Evolutionary conservation across 1,140 invertebrate genomes (phyloP).

Genomic region (Camponotus vicinus): DNA sequence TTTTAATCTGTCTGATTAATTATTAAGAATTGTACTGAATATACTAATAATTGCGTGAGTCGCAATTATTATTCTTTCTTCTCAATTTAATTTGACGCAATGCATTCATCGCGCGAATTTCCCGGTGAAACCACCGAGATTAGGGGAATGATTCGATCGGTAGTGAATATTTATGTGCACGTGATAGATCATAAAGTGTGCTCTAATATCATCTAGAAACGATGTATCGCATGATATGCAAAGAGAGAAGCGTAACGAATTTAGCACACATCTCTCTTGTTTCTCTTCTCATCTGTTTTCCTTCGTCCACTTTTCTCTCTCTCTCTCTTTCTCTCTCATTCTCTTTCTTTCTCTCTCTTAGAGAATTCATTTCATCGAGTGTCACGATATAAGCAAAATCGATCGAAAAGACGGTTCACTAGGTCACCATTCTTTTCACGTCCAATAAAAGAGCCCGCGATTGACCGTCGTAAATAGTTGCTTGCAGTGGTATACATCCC

Average conservation of each 20-base stretch:
- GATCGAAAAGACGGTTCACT: slow-evolving; percentile 22
- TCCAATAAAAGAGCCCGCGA: slow-evolving; percentile 31
- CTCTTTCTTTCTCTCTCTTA: slow-evolving; percentile 27
- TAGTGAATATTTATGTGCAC: slow-evolving; percentile 17
- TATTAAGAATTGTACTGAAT: too few relatives aligned
- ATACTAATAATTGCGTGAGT: too few relatives aligned
- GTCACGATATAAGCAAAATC: slow-evolving; percentile 4
- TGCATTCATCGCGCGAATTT: neutral
- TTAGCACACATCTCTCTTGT: neutral
- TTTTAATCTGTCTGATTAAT: slow-evolving; percentile 1
- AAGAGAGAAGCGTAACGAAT: slow-evolving; percentile 34
- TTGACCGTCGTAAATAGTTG: neutral
- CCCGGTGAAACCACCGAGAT: neutral
- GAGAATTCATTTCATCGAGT: slow-evolving; percentile 38
- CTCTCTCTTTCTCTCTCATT: neutral
- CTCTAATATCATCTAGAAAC: slow-evolving; percentile 26
- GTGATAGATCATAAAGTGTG: slow-evolving; percentile 7
- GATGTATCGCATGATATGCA: slow-evolving; percentile 7
- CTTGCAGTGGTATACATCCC: neutral
- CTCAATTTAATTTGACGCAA: neutral
- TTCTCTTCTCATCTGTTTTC: neutral
- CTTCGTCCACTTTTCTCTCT: neutral
- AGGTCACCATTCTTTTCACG: neutral
- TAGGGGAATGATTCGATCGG: slow-evolving; percentile 24
- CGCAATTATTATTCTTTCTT: neutral